Base-by-base conservation (phyloP, 2,113 vertebrate genomes). In the Tympanuchus pallidicinctus region DNA sequence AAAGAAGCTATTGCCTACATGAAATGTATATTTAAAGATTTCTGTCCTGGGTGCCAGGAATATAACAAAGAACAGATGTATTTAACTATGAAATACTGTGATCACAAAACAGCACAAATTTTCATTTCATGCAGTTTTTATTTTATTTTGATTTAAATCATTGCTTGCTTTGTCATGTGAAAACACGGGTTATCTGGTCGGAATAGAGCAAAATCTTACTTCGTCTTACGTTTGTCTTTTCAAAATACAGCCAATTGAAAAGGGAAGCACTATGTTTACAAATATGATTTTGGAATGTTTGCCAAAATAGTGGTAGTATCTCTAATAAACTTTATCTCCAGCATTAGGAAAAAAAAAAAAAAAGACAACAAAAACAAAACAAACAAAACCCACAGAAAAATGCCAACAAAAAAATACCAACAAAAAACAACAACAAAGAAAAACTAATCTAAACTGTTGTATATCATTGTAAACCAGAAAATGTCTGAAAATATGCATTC, bases 231-330 rank as follows among this genome's bases (percentile, higher is more conserved):
- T 97, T 71, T 96, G 86, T 97, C 65, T 93, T 97, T 95, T 95
- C 74, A 82, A 96, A 98, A 93, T 97, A 96, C 96, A 98, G 97
- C 94, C 97, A 97, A 95, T 89, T 93, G 92, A 97, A 98, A 98
- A 98, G 96, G 96, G 97, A 98, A 97, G 93, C 94, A 96, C 97
- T 97, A 94, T 97, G 97, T 97, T 98, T 98, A 98, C 97, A 98
- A 96, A 95, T 88, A 89, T 93, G 97, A 87, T 80, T 96, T 95
- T 95, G 94, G 95, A 97, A 92, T 95, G 93, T 97, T 97, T 98
- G 97, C 97, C 97, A 97, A 97, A 96, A 92, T 91, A 93, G 97
- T 96, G 93, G 91, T 97, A 83, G 92, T 96, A 93, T 96, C 66
- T 86, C 95, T 96, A 97, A 92, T 90, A 96, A 95, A 96, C 76